These are phyloP conservation scores for Leptopilina boulardi DNA, from an alignment of 1,140 invertebrate genomes.

Conservation along the genomic window DNA sequence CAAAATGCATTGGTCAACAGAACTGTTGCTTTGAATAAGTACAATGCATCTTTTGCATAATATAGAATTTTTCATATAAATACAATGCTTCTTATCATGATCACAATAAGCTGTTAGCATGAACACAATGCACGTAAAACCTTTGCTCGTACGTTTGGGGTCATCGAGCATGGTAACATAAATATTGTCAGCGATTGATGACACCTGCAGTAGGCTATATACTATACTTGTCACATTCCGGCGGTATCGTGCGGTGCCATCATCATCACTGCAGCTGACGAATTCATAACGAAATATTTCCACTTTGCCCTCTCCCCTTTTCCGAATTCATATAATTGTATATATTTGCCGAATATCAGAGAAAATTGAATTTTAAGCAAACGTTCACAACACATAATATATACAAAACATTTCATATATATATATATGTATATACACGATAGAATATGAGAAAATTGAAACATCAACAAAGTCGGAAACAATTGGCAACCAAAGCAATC, in stretches of 20 bases:
- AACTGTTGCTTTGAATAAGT: neutral
- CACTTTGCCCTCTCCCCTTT: neutral
- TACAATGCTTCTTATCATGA: constrained; percentile 21
- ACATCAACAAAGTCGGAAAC: constrained; percentile 6
- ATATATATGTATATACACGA: neutral
- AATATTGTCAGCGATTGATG: too few species aligned
- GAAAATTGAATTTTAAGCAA: constrained; percentile 9
- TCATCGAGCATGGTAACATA: neutral
- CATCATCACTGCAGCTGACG: neutral
- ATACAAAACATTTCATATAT: neutral
- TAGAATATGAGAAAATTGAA: constrained; percentile 9
- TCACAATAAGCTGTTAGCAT: neutral
- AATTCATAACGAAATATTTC: neutral
- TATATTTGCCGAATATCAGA: neutral
- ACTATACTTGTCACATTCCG: too few species aligned
- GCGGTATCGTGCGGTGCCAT: neutral
- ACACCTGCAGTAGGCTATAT: too few species aligned
- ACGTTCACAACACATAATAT: neutral
- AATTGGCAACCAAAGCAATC: constrained; percentile 11
- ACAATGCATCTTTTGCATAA: constrained; percentile 5
- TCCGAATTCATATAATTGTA: constrained; percentile 11
- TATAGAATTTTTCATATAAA: neutral
- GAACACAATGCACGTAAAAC: neutral
- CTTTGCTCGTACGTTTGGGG: neutral
- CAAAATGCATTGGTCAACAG: neutral